Percentiles rank a stretch among this genome's conserved stretches.
phyloP scores from a whole-genome alignment of 2,888 invertebrate species.

The Eupithecia exiguata region DNA sequence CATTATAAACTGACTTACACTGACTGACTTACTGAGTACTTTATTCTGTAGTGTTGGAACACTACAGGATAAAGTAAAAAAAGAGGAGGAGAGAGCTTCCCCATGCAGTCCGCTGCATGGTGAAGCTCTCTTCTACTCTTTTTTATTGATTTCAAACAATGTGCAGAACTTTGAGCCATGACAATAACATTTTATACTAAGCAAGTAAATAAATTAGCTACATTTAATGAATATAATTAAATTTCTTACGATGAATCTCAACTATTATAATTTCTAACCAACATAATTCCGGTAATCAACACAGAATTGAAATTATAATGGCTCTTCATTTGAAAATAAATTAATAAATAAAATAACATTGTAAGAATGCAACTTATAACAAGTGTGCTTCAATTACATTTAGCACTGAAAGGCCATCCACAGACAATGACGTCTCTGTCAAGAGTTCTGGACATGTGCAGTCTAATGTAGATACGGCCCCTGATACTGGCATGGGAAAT shows the following conservation, averaged over 20 bases:
- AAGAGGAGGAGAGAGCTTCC: too few relatives aligned
- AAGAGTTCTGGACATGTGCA: constrained; percentile 48
- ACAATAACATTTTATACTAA: neutral
- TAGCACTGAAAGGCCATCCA: constrained; percentile 24
- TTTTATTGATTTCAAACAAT: neutral
- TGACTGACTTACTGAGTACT: too few relatives aligned
- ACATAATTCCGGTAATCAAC: neutral
- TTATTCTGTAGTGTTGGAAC: neutral
- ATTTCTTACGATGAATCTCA: neutral
- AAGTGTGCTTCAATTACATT: constrained; percentile 29
- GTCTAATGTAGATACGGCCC: constrained; percentile 43
- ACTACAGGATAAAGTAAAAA: too few relatives aligned
- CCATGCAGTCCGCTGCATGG: too few relatives aligned
- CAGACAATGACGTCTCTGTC: constrained; percentile 55
- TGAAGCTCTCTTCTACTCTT: neutral
- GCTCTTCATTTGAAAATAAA: neutral
- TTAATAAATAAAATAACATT: neutral
- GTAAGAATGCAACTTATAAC: constrained; percentile 17
- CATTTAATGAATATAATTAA: neutral
- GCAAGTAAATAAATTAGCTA: neutral
- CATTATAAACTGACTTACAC: neutral
- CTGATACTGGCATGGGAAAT: constrained; percentile 9
- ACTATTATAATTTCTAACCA: neutral
- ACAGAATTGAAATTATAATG: neutral
- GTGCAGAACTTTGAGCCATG: neutral